These are phyloP conservation scores for Nomada fucata DNA, from an alignment of 2,888 invertebrate genomes.

Conservation along the genomic window DNA sequence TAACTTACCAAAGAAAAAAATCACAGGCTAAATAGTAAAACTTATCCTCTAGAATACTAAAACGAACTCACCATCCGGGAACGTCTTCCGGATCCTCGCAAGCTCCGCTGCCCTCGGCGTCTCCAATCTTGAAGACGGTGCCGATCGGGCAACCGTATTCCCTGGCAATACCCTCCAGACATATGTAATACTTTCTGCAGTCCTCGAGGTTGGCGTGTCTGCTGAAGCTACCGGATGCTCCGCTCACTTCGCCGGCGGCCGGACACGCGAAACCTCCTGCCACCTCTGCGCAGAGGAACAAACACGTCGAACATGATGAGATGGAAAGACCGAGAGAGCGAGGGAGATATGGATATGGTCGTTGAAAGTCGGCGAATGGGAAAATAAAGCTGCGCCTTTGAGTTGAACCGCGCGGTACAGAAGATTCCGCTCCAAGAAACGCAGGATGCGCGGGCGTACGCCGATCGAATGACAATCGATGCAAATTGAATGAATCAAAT, in stretches of 20 bases:
- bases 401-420: slow-evolving; percentile 3
- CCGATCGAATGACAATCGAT: slow-evolving; percentile 10
- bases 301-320: slow-evolving; percentile 24
- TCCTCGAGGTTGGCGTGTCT: slow-evolving; percentile 97
- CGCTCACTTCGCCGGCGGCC: slow-evolving; percentile 91
- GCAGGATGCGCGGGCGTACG: slow-evolving; percentile 51
- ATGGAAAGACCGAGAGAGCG: not conserved
- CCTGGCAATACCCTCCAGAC: slow-evolving; percentile 94
- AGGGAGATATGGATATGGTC: slow-evolving; percentile 5
- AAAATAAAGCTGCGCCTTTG: slow-evolving; percentile 29
- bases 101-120: slow-evolving; percentile 94
- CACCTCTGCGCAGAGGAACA: slow-evolving; percentile 88
- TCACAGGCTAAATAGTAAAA: no score
- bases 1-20: no score
- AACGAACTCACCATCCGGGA: slow-evolving; percentile 95
- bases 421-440: slow-evolving; percentile 28
- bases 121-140: slow-evolving; percentile 97
- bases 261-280: slow-evolving; percentile 96
- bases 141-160: slow-evolving; percentile 98
- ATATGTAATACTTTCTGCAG: slow-evolving; percentile 98
- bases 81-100: slow-evolving; percentile 98
- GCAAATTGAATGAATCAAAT: slow-evolving; percentile 25
- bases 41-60: slow-evolving; percentile 60
- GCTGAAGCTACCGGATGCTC: slow-evolving; percentile 93
- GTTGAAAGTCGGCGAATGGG: slow-evolving; percentile 33